Evolutionary conservation across 2,888 invertebrate species (phyloP).

Genomic region (Drosophila nr. perissopoda): DNA sequence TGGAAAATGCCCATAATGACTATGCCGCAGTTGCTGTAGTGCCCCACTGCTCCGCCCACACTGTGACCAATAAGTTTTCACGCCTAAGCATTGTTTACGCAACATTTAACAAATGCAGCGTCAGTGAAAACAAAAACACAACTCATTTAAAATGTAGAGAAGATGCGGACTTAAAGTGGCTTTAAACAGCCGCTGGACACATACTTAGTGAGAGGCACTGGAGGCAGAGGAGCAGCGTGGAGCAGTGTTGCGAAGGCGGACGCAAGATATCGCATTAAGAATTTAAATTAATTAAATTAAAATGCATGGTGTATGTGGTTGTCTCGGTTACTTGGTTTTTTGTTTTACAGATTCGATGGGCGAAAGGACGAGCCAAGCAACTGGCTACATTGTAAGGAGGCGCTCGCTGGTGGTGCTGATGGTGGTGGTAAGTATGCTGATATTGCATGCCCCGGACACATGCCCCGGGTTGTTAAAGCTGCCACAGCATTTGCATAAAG

Average conservation of each 20-base stretch:
- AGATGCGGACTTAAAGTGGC: not conserved
- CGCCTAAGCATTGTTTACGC: conserved; percentile 71
- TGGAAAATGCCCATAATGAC: conserved; percentile 64
- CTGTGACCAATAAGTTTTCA: conserved; percentile 63
- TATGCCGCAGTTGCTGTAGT: conserved; percentile 10
- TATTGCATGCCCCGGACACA: conserved; percentile 35
- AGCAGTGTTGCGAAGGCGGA: conserved; percentile 7
- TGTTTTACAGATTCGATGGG: conserved; percentile 19
- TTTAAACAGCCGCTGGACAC: conserved; percentile 31
- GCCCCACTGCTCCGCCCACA: not conserved
- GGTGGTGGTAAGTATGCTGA: conserved; percentile 17
- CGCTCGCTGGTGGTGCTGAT: not conserved
- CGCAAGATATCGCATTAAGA: conserved; percentile 74
- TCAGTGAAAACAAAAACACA: conserved; percentile 48
- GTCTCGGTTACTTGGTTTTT: conserved; percentile 37
- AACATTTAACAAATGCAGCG: conserved; percentile 75
- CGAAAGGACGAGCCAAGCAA: conserved; percentile 19
- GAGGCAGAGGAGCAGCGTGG: not conserved
- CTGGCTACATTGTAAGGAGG: conserved; percentile 28
- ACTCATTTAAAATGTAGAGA: conserved; percentile 40
- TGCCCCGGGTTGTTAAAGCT: conserved; percentile 68
- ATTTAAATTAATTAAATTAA: conserved; percentile 80
- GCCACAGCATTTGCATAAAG: conserved; percentile 79
- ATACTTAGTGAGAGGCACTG: conserved; percentile 51
- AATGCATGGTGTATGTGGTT: conserved; percentile 67